phyloP scores from a whole-genome alignment of 2,797 vertebrate genomes.

The Hydrocynus forskahlii region DNA sequence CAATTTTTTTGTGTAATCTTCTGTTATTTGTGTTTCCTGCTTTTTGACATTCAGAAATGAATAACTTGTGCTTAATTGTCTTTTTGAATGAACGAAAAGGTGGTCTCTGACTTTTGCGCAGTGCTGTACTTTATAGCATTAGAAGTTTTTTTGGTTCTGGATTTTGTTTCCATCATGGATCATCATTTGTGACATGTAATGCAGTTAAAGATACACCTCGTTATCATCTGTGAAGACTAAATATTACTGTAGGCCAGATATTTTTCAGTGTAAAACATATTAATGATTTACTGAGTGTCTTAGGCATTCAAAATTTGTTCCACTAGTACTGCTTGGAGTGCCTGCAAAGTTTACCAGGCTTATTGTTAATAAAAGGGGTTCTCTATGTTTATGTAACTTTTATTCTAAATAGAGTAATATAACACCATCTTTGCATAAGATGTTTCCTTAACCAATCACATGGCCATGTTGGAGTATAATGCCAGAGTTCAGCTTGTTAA shows the following conservation, averaged over 20 bases:
- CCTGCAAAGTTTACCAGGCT: conserved; percentile 48
- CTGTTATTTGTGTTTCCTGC: too few species aligned
- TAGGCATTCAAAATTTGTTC: not conserved
- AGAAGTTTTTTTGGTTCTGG: not conserved
- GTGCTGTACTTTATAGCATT: too few species aligned
- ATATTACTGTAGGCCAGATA: too few species aligned
- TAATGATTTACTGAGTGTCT: not conserved
- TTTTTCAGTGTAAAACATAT: not conserved
- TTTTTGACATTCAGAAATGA: too few species aligned
- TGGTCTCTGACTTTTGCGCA: too few species aligned
- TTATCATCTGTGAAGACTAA: too few species aligned
- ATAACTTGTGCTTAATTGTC: too few species aligned
- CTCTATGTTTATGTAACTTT: conserved; percentile 63
- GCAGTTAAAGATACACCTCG: too few species aligned
- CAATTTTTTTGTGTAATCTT: too few species aligned
- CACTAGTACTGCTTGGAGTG: not conserved
- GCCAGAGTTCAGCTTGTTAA: conserved; percentile 69
- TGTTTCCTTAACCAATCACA: conserved; percentile 74
- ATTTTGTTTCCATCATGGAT: not conserved
- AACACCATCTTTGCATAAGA: conserved; percentile 61
- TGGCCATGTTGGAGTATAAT: conserved; percentile 69
- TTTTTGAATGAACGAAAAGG: too few species aligned
- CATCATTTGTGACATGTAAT: not conserved
- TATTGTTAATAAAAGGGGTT: conserved; percentile 44
- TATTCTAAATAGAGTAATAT: conserved; percentile 70